Percentiles rank a stretch among this genome's conserved stretches.
Evolutionary conservation across 1,140 invertebrate genomes (phyloP).

Genomic region (Euura saliciscinereae): DNA sequence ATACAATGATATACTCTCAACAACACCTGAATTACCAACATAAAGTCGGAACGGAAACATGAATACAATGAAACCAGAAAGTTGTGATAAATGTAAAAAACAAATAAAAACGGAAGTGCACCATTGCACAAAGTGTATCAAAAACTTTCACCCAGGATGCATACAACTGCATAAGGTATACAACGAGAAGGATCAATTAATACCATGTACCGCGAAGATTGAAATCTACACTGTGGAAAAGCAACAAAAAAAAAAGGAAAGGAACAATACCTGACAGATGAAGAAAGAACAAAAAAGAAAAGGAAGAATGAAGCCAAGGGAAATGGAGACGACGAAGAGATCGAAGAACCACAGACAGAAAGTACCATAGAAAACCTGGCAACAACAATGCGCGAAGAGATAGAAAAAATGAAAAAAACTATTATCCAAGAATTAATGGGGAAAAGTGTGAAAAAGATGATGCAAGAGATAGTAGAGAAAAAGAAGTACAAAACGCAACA

Average conservation of each 20-base stretch:
- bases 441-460: not conserved
- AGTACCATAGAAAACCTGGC: not conserved
- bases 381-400: not conserved
- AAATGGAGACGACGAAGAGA: not conserved
- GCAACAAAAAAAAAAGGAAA: constrained; percentile 5
- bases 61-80: not conserved
- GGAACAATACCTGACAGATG: not conserved
- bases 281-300: not conserved
- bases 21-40: not conserved
- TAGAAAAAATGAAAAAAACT: not conserved
- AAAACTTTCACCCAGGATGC: constrained; percentile 14
- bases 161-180: constrained; percentile 10
- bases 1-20: not conserved
- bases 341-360: not conserved
- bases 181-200: constrained; percentile 4
- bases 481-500: not conserved
- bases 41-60: not conserved
- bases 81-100: constrained; percentile 14
- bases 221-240: not conserved
- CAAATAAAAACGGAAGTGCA: not conserved
- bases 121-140: constrained; percentile 10
- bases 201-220: constrained; percentile 11
- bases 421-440: not conserved
- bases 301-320: not conserved
- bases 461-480: not conserved